Conservation (phyloP, 2,888 invertebrate genomes). For the Prosapia bicincta region DNA sequence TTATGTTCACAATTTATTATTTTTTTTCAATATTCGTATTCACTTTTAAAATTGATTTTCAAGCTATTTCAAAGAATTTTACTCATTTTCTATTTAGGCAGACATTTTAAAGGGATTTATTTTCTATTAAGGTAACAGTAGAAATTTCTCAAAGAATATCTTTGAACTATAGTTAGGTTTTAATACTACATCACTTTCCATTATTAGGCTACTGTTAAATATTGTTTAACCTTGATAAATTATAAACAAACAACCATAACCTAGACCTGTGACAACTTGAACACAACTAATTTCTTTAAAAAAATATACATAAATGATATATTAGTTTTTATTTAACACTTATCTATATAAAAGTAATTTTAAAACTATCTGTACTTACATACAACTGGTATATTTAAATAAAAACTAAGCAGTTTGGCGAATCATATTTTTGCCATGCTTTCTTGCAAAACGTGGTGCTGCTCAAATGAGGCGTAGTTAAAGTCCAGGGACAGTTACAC, state of each 20-base stretch:
- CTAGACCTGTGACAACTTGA: not conserved
- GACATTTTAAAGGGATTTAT: too few relatives aligned
- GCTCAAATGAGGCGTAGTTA: not conserved
- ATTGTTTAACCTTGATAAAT: not conserved
- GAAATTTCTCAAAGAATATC: too few relatives aligned
- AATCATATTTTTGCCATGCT: slow-evolving; percentile 2
- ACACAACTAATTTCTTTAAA: not conserved
- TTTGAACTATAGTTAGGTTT: too few relatives aligned
- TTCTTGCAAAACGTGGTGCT: slow-evolving; percentile 2
- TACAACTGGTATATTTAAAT: not conserved
- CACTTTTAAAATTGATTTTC: too few relatives aligned
- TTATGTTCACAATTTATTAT: too few relatives aligned
- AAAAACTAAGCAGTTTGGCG: not conserved
- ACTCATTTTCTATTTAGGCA: too few relatives aligned
- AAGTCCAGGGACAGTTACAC: not conserved
- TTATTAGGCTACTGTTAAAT: not conserved
- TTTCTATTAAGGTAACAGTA: too few relatives aligned
- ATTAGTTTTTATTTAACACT: too few relatives aligned
- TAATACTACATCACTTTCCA: not conserved
- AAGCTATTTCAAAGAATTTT: too few relatives aligned
- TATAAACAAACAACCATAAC: slow-evolving; percentile 1
- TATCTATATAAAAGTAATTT: too few relatives aligned
- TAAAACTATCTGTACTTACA: not conserved
- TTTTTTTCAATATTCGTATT: too few relatives aligned
- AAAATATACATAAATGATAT: not conserved